A percentile compares a stretch with the other conserved stretches of the same genome.
phyloP scores from a whole-genome alignment of 2,888 invertebrate genomes.

The Acrobasis suavella region DNA sequence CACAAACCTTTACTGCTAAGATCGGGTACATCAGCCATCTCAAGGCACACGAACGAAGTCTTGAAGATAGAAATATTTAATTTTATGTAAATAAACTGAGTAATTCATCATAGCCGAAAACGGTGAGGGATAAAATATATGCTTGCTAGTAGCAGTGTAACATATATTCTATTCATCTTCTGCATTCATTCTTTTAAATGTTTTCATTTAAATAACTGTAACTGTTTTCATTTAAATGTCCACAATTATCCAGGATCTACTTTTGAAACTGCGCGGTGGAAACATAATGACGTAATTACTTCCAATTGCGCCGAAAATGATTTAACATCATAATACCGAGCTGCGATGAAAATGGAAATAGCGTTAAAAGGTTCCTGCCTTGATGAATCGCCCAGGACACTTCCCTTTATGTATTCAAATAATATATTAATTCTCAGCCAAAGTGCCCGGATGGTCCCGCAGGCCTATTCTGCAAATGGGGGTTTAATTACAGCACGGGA shows the following conservation, averaged over 20 bases:
- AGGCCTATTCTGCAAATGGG: slow-evolving; percentile 53
- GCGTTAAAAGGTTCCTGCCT: slow-evolving; percentile 20
- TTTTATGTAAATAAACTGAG: too few relatives aligned
- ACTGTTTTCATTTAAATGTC: not conserved
- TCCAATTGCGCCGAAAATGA: slow-evolving; percentile 17
- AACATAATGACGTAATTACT: slow-evolving; percentile 10
- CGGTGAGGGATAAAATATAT: too few relatives aligned
- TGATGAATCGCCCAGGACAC: slow-evolving; percentile 24
- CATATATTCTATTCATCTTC: too few relatives aligned
- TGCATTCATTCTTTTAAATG: too few relatives aligned
- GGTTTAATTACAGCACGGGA: slow-evolving; percentile 57
- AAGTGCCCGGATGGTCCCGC: slow-evolving; percentile 21
- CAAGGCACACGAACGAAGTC: too few relatives aligned
- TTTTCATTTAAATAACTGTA: too few relatives aligned
- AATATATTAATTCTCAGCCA: slow-evolving; percentile 29
- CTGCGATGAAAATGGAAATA: slow-evolving; percentile 8
- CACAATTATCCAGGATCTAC: not conserved
- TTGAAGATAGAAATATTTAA: too few relatives aligned
- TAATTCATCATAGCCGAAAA: too few relatives aligned
- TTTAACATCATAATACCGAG: slow-evolving; percentile 8
- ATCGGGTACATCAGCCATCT: too few relatives aligned
- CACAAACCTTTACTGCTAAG: too few relatives aligned
- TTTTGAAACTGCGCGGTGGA: slow-evolving; percentile 1
- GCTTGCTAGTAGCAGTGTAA: too few relatives aligned
- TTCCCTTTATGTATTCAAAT: slow-evolving; percentile 24